Conservation (phyloP, 64 coral and sea anemone species). For the Pachyseris speciosa region DNA sequence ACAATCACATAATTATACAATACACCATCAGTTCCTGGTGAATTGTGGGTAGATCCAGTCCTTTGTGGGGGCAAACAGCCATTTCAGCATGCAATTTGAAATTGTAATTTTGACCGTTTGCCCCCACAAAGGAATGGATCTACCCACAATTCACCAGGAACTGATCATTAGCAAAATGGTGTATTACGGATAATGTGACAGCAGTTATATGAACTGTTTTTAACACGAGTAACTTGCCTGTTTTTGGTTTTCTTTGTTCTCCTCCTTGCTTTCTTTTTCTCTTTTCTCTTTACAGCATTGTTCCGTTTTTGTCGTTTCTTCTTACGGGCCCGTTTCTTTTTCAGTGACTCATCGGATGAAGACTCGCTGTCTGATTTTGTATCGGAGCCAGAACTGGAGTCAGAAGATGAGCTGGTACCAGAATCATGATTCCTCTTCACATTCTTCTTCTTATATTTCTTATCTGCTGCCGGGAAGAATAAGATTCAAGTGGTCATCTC, state of each 20-base stretch:
- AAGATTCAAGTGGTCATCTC: background rate
- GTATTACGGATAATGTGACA: too few species aligned
- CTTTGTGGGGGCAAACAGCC: too few species aligned
- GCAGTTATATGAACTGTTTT: too few species aligned
- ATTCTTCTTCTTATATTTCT: background rate
- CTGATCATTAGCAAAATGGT: too few species aligned
- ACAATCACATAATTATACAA: too few species aligned
- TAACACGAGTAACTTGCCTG: conserved; percentile 23
- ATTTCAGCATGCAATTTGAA: too few species aligned
- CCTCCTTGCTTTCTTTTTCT: conserved; percentile 72
- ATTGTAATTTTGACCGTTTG: too few species aligned
- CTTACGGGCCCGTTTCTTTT: conserved; percentile 63
- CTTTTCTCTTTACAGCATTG: conserved; percentile 47
- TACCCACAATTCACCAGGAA: too few species aligned
- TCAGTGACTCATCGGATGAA: conserved; percentile 64
- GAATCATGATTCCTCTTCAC: conserved; percentile 17
- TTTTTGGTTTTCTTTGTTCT: conserved; percentile 49
- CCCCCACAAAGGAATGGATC: too few species aligned
- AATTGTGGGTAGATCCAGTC: too few species aligned
- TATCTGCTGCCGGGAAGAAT: background rate
- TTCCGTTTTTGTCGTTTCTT: conserved; percentile 80
- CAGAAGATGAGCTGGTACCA: conserved; percentile 16
- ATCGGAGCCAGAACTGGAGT: conserved; percentile 30
- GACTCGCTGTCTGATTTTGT: conserved; percentile 52
- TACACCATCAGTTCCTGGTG: too few species aligned